These are phyloP conservation scores for Pseudolaguvia tuberculata DNA, from an alignment of 2,113 vertebrate species.

Conservation along the genomic window DNA sequence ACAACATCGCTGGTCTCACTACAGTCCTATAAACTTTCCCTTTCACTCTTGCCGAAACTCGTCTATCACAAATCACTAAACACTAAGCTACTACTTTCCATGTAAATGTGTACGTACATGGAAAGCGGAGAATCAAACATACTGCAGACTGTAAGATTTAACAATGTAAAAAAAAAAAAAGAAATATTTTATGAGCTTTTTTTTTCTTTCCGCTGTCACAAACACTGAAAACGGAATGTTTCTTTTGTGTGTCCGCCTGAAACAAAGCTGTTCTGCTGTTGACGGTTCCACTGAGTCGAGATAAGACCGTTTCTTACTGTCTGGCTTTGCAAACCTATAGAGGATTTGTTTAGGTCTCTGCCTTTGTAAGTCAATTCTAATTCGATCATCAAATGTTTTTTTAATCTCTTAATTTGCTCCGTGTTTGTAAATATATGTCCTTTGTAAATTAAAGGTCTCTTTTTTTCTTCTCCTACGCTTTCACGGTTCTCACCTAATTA, in stretches of 20 bases:
- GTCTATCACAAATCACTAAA: too few relatives aligned
- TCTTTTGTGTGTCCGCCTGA: not conserved
- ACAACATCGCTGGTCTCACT: too few relatives aligned
- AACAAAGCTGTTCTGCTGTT: not conserved
- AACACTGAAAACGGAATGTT: not conserved
- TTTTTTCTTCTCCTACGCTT: slow-evolving; percentile 2
- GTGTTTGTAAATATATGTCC: slow-evolving; percentile 25
- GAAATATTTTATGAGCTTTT: not conserved
- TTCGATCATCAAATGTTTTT: slow-evolving; percentile 19
- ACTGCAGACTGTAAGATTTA: not conserved
- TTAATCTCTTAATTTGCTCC: slow-evolving; percentile 31
- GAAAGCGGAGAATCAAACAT: not conserved
- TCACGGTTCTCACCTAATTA: slow-evolving; percentile 40
- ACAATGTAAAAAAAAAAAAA: too few relatives aligned
- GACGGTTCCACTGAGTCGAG: slow-evolving; percentile 3
- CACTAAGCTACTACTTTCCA: too few relatives aligned
- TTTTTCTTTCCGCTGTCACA: not conserved
- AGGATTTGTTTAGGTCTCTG: not conserved
- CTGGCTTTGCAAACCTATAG: not conserved
- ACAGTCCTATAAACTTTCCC: too few relatives aligned
- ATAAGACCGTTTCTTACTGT: slow-evolving; percentile 4
- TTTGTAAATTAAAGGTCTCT: not conserved
- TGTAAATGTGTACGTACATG: not conserved
- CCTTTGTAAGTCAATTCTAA: not conserved
- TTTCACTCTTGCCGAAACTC: too few relatives aligned